phyloP scores from a whole-genome alignment of 2,888 invertebrate species.

The Andrena camellia region DNA sequence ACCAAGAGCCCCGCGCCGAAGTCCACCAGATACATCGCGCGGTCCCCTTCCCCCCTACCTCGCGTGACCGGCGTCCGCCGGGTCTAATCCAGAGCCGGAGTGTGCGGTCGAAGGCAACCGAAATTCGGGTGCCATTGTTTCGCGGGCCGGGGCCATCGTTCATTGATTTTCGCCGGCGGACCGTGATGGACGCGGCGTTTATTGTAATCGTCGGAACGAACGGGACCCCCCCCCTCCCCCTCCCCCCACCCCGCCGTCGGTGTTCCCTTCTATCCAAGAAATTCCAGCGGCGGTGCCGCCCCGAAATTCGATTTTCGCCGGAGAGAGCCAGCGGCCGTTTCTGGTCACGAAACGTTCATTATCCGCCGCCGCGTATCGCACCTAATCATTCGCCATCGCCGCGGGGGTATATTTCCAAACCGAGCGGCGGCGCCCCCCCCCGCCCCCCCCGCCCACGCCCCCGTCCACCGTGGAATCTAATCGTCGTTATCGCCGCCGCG shows the following conservation, averaged over 20 bases:
- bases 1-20: constrained; percentile 11
- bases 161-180: constrained; percentile 59
- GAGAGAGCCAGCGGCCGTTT: constrained; percentile 20
- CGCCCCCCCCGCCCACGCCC: no score
- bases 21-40: neutral
- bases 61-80: neutral
- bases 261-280: constrained; percentile 31
- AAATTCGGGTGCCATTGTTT: constrained; percentile 60
- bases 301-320: constrained; percentile 52
- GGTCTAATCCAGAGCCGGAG: constrained; percentile 12
- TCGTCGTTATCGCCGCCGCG: constrained; percentile 21
- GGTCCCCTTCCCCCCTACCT: neutral
- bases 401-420: constrained; percentile 25
- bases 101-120: constrained; percentile 28
- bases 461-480: constrained; percentile 13
- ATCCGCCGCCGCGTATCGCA: constrained; percentile 32
- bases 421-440: no score
- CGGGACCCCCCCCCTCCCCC: constrained; percentile 32
- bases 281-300: constrained; percentile 27
- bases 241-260: no score
- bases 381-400: constrained; percentile 43
- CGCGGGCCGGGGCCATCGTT: constrained; percentile 40
- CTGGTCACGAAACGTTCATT: constrained; percentile 33
- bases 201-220: constrained; percentile 53
- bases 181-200: constrained; percentile 61